phyloP scores from a whole-genome alignment of 2,888 invertebrate species.

The Erannis defoliaria region DNA sequence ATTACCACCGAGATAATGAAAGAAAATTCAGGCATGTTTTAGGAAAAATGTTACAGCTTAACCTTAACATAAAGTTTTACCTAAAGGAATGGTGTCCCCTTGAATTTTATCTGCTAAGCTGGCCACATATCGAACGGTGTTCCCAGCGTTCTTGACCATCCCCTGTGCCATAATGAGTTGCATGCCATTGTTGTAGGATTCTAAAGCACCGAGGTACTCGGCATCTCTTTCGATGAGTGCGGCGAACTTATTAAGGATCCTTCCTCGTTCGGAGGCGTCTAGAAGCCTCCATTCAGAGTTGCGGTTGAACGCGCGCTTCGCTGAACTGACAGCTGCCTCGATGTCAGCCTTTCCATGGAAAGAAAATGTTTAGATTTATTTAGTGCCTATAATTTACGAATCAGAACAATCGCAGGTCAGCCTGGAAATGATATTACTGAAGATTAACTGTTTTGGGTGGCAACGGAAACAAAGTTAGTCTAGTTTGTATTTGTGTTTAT shows the following conservation, averaged over 20 bases:
- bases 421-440: too few relatives aligned
- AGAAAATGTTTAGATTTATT: not conserved
- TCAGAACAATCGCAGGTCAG: too few relatives aligned
- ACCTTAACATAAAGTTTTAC: constrained; percentile 33
- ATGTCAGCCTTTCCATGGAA: constrained; percentile 87
- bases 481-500: too few relatives aligned
- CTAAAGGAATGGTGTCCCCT: constrained; percentile 79
- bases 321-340: constrained; percentile 91
- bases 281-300: constrained; percentile 92
- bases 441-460: too few relatives aligned
- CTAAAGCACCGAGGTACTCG: constrained; percentile 92
- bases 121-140: constrained; percentile 91
- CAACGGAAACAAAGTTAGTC: too few relatives aligned
- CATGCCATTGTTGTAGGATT: constrained; percentile 96
- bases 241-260: constrained; percentile 90
- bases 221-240: constrained; percentile 92
- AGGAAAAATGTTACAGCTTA: not conserved
- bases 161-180: not conserved
- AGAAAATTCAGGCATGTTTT: too few relatives aligned
- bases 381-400: too few relatives aligned
- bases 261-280: constrained; percentile 93
- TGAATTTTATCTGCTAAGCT: constrained; percentile 96
- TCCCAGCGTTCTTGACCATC: constrained; percentile 61
- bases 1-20: too few relatives aligned
- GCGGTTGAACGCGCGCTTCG: constrained; percentile 89